Percentiles rank a stretch among this genome's conserved stretches.
These are phyloP conservation scores for Paedocypris sp. DNA, from an alignment of 2,113 vertebrate species.

Conservation along the genomic window DNA sequence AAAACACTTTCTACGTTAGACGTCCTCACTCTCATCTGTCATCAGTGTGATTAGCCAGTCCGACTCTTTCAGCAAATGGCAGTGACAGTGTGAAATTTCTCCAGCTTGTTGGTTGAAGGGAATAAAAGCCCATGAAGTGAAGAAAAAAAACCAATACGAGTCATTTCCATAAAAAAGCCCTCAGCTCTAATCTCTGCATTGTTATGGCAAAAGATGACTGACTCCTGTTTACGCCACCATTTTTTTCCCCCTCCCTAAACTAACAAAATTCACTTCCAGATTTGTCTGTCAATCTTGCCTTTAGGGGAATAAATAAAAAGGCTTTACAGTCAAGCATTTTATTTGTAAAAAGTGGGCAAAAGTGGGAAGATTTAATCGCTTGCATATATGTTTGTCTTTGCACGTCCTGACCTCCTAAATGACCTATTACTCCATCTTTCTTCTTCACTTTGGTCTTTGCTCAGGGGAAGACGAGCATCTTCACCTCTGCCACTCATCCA, in stretches of 20 bases:
- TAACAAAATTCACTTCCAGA: conserved; percentile 57
- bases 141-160: conserved; percentile 54
- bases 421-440: conserved; percentile 53
- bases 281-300: conserved; percentile 56
- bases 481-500: conserved; percentile 54
- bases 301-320: conserved; percentile 58
- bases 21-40: conserved; percentile 2
- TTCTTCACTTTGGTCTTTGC: conserved; percentile 26
- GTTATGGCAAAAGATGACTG: conserved; percentile 60
- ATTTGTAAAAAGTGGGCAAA: conserved; percentile 63
- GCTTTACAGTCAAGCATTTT: conserved; percentile 55
- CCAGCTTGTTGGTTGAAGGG: conserved; percentile 46
- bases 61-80: conserved; percentile 54
- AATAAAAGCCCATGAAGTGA: conserved; percentile 62
- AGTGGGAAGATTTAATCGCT: conserved; percentile 62
- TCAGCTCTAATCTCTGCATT: conserved; percentile 59
- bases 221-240: conserved; percentile 64
- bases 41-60: conserved; percentile 37
- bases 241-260: conserved; percentile 43
- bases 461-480: conserved; percentile 51
- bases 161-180: conserved; percentile 50
- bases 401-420: conserved; percentile 57
- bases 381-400: conserved; percentile 68
- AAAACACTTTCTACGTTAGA: too few species aligned
- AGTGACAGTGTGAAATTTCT: conserved; percentile 63